These are phyloP conservation scores for Xyliphius kryptos DNA, from an alignment of 2,113 vertebrate genomes.

Conservation along the genomic window DNA sequence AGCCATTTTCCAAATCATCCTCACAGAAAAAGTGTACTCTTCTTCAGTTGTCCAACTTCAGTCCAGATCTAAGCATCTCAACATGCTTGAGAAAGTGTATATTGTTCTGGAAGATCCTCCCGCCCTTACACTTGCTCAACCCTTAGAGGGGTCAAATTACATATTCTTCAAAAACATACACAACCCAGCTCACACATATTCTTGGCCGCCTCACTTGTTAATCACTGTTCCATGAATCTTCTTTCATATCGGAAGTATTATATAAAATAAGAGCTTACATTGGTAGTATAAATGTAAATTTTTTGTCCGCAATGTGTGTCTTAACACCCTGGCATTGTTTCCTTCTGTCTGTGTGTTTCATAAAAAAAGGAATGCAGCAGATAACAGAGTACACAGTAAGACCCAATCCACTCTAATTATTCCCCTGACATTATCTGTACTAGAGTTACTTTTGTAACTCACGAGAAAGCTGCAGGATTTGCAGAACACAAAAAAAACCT, in stretches of 20 bases:
- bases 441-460: neutral
- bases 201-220: neutral
- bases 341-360: slow-evolving; percentile 11
- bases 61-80: neutral
- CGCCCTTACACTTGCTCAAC: slow-evolving; percentile 22
- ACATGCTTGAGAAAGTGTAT: neutral
- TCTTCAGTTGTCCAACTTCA: neutral
- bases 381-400: slow-evolving; percentile 13
- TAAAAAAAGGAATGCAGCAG: slow-evolving; percentile 14
- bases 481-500: neutral
- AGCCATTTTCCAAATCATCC: slow-evolving; percentile 12
- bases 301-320: slow-evolving; percentile 7
- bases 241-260: neutral
- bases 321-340: neutral
- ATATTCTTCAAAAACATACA: slow-evolving; percentile 14
- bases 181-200: slow-evolving; percentile 11
- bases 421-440: neutral
- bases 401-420: slow-evolving; percentile 8
- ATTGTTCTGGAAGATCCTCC: neutral
- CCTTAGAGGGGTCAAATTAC: slow-evolving; percentile 23
- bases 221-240: neutral
- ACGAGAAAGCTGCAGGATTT: neutral
- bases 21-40: neutral
- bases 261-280: neutral
- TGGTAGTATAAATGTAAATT: neutral